Percentiles rank a stretch among this genome's conserved stretches.
Evolutionary conservation across 2,888 invertebrate genomes (phyloP).

Genomic region (Catocala nupta): DNA sequence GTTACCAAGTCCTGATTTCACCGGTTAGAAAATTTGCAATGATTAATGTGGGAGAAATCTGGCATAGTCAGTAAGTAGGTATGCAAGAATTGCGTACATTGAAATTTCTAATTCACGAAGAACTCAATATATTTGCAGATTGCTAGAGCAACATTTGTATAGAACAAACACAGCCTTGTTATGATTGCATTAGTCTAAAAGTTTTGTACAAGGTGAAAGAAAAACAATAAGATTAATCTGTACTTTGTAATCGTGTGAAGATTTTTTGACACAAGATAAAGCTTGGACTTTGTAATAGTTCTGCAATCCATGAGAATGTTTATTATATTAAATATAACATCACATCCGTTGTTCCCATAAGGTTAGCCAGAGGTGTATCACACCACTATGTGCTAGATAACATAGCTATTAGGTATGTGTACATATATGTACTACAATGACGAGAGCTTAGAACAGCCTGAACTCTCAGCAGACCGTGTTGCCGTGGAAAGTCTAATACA

Average conservation of each 20-base stretch:
- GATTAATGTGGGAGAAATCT: conserved; percentile 14
- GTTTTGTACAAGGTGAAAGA: conserved; percentile 17
- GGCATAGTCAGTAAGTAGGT: neutral
- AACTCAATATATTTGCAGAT: conserved; percentile 2
- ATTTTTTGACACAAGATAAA: neutral
- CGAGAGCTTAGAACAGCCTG: no score
- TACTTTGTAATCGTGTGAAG: conserved; percentile 14
- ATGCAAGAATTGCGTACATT: neutral
- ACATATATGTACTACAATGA: no score
- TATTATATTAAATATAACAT: neutral
- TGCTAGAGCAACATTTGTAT: neutral
- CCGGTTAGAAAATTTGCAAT: conserved; percentile 3
- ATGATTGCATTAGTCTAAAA: conserved; percentile 13
- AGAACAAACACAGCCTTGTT: conserved; percentile 9
- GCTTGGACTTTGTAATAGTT: conserved; percentile 1
- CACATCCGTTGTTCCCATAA: no score
- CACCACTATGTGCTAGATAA: no score
- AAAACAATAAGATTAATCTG: conserved; percentile 15
- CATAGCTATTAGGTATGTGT: no score
- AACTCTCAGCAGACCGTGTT: no score
- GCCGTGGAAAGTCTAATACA: no score
- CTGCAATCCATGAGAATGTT: conserved; percentile 2
- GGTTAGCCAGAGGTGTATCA: no score
- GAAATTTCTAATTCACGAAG: neutral
- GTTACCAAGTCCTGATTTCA: conserved; percentile 21